These are phyloP conservation scores for Acanthochromis polyacanthus DNA, from an alignment of 2,113 vertebrate genomes.

Conservation along the genomic window DNA sequence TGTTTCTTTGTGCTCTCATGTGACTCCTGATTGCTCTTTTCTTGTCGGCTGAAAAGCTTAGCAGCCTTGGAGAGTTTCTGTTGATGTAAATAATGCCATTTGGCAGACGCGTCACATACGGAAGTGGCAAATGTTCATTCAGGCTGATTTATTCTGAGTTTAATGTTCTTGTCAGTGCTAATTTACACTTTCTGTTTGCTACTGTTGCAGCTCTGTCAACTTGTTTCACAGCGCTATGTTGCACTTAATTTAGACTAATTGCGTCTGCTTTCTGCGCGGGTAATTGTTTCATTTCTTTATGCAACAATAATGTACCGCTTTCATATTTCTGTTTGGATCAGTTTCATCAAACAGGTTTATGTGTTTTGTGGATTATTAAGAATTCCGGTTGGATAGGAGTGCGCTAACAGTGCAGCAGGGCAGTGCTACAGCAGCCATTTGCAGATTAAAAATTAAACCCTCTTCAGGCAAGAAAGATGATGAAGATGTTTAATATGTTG, in stretches of 20 bases:
- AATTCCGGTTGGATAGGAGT: background rate
- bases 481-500: constrained; percentile 33
- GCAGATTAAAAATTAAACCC: constrained; percentile 41
- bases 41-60: constrained; percentile 48
- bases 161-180: constrained; percentile 64
- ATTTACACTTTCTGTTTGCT: constrained; percentile 53
- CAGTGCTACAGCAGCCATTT: constrained; percentile 16
- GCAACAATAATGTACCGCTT: constrained; percentile 3
- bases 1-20: constrained; percentile 12
- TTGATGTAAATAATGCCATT: constrained; percentile 66
- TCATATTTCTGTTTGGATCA: constrained; percentile 24
- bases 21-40: constrained; percentile 56
- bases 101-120: constrained; percentile 52
- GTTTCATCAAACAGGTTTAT: background rate
- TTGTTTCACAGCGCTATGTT: constrained; percentile 15
- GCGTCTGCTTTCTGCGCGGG: constrained; percentile 15
- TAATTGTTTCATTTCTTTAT: constrained; percentile 37
- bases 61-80: constrained; percentile 40
- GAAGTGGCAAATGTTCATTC: constrained; percentile 61
- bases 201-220: constrained; percentile 33
- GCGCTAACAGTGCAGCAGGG: background rate
- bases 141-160: constrained; percentile 66
- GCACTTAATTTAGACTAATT: constrained; percentile 62
- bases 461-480: constrained; percentile 23
- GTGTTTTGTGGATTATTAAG: constrained; percentile 1